phyloP scores from a whole-genome alignment of 2,113 vertebrate genomes.

The Indicator indicator region DNA sequence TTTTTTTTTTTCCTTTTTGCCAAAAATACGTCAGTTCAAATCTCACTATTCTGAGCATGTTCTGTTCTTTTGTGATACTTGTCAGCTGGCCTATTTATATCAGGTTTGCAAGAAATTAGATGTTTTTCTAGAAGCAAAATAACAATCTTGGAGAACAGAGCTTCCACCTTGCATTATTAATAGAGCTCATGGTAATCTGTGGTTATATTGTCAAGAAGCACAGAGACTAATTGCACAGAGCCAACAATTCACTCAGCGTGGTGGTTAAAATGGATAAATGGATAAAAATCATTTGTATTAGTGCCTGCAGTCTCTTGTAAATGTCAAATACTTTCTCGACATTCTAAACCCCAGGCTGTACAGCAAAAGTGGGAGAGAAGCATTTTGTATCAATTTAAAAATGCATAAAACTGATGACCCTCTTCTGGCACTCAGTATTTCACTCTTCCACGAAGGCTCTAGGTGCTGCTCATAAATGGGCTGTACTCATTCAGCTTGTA shows the following conservation, averaged over 20 bases:
- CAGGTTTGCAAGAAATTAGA: conserved; percentile 44
- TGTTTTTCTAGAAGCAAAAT: conserved; percentile 46
- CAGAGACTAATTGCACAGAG: conserved; percentile 27
- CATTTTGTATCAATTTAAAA: conserved; percentile 11
- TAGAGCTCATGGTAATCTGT: conserved; percentile 11
- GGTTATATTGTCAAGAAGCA: conserved; percentile 33
- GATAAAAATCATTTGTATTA: conserved; percentile 57
- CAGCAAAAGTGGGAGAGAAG: background rate
- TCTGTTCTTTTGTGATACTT: conserved; percentile 51
- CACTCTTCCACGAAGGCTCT: background rate
- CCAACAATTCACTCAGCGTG: conserved; percentile 41
- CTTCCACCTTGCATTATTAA: conserved; percentile 60
- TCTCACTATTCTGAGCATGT: background rate
- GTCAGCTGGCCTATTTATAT: conserved; percentile 55
- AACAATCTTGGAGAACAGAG: conserved; percentile 20
- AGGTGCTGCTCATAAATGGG: background rate
- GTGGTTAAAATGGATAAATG: conserved; percentile 47
- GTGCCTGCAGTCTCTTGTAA: conserved; percentile 50
- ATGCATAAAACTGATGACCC: conserved; percentile 13
- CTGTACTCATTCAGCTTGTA: background rate
- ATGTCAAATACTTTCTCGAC: conserved; percentile 59
- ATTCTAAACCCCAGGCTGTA: conserved; percentile 43
- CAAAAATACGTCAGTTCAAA: conserved; percentile 35
- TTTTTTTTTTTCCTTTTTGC: background rate
- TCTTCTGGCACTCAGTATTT: conserved; percentile 8